Percentiles rank a stretch among this genome's conserved stretches.
Conservation (phyloP, 2,113 vertebrate species). For the Zingel zingel region DNA sequence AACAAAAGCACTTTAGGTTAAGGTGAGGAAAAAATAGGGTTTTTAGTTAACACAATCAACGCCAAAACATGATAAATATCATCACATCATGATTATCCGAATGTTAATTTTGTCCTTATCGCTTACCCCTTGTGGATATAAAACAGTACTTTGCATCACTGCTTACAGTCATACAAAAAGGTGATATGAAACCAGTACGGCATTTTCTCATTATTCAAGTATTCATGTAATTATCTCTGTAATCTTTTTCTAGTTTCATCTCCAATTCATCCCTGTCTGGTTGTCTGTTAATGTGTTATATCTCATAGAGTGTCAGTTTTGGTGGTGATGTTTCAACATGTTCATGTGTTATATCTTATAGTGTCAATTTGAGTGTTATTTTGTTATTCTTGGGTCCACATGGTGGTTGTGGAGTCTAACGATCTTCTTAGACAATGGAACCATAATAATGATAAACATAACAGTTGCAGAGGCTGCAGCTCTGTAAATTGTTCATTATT, state of each 20-base stretch:
- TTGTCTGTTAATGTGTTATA: not conserved
- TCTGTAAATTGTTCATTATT: constrained; percentile 17
- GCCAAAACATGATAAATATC: not conserved
- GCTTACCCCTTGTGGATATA: not conserved
- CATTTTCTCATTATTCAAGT: not conserved
- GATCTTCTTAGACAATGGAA: not conserved
- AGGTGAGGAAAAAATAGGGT: not conserved
- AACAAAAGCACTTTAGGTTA: not conserved
- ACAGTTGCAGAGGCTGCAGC: not conserved
- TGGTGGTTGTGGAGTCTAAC: not conserved
- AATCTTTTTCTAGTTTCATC: not conserved
- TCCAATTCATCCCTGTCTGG: not conserved
- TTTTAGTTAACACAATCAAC: too few species aligned
- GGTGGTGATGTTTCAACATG: not conserved
- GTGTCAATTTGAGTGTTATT: not conserved
- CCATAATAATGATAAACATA: not conserved
- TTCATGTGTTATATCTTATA: not conserved
- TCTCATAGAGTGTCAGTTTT: not conserved
- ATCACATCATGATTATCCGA: not conserved
- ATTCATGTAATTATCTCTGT: not conserved
- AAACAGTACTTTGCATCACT: not conserved
- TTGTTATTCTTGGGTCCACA: not conserved
- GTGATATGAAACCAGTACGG: not conserved
- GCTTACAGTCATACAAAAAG: not conserved
- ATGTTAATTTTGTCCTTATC: not conserved